Base-by-base conservation (phyloP, 2,888 invertebrate species). In the Keiferia lycopersicella region DNA sequence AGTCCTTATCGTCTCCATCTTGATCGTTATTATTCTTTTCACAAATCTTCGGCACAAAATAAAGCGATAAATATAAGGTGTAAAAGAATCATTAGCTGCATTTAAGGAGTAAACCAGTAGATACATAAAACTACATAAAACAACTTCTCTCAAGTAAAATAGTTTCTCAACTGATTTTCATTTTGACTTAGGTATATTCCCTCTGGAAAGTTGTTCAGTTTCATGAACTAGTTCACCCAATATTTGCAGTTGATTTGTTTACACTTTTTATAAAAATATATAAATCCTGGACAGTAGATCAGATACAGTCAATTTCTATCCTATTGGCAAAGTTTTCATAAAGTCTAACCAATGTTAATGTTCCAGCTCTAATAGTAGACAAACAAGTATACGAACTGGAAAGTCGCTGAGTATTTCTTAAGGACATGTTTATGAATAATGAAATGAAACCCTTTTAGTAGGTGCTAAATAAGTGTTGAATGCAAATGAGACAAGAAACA, bases 1-100 rank as follows among this genome's bases (percentile, higher is more conserved):
- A 22, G 8, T 51, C 51, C 51, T 18, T 16, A 45, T 45, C n/a
- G 16, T 45, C n/a, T 45, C n/a, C n/a, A 45, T 45, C n/a, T 7
- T 45, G n/a, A 45, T 45, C 45, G 11, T 45, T 45, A n/a, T 45
- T 45, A 45, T 45, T 45, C 45, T 45, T 45, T 45, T n/a, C 45
- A 45, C 45, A 45, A n/a, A 39, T 14, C 14, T 12, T 41, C 14
- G 11, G 14, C 1, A 1, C 1, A 26, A 41, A 41, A 41, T 41
- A 41, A 41, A 14, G 41, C 39, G 12, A 6, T 12, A 14, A 41
- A 41, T 41, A 41, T n/a, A n/a, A n/a, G n/a, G n/a, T n/a, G n/a
- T n/a, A n/a, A n/a, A n/a, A n/a, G n/a, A n/a, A n/a, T n/a, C n/a
- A n/a, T n/a, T n/a, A n/a, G n/a, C n/a, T n/a, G n/a, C n/a, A n/a